Percentiles rank a stretch among this genome's conserved stretches.
Evolutionary conservation across 2,888 invertebrate species (phyloP).

Genomic region (Vanessa cardui): DNA sequence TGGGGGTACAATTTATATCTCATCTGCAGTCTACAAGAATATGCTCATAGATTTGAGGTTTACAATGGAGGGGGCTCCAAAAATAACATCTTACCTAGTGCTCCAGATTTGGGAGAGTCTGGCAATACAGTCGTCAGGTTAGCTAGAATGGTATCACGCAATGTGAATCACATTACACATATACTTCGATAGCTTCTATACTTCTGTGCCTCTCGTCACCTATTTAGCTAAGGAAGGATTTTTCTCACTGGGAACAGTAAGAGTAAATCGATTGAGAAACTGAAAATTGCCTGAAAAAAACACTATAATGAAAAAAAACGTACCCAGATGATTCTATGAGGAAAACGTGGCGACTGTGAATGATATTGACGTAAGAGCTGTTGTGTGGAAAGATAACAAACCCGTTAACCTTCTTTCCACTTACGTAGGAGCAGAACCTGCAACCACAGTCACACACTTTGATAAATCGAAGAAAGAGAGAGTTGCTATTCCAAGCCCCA

Average conservation of each 20-base stretch:
- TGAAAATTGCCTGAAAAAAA: slow-evolving; percentile 50
- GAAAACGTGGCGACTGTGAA: slow-evolving; percentile 46
- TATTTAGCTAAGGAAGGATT: slow-evolving; percentile 29
- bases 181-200: slow-evolving; percentile 48
- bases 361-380: slow-evolving; percentile 43
- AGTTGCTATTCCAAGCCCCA: slow-evolving; percentile 41
- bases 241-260: slow-evolving; percentile 31
- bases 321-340: slow-evolving; percentile 48
- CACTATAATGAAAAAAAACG: slow-evolving; percentile 47
- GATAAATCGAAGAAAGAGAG: slow-evolving; percentile 36
- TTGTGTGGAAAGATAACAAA: slow-evolving; percentile 55
- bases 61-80: slow-evolving; percentile 46
- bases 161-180: slow-evolving; percentile 48
- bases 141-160: slow-evolving; percentile 47
- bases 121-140: slow-evolving; percentile 49
- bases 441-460: slow-evolving; percentile 46
- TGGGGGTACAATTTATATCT: slow-evolving; percentile 51
- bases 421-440: slow-evolving; percentile 52
- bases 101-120: slow-evolving; percentile 49
- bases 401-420: slow-evolving; percentile 52
- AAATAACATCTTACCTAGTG: slow-evolving; percentile 42
- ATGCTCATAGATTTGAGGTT: slow-evolving; percentile 37
- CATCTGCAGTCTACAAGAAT: slow-evolving; percentile 44
- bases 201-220: slow-evolving; percentile 29
- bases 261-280: slow-evolving; percentile 47